phyloP scores from a whole-genome alignment of 2,113 vertebrate genomes.

The Zapus hudsonius region DNA sequence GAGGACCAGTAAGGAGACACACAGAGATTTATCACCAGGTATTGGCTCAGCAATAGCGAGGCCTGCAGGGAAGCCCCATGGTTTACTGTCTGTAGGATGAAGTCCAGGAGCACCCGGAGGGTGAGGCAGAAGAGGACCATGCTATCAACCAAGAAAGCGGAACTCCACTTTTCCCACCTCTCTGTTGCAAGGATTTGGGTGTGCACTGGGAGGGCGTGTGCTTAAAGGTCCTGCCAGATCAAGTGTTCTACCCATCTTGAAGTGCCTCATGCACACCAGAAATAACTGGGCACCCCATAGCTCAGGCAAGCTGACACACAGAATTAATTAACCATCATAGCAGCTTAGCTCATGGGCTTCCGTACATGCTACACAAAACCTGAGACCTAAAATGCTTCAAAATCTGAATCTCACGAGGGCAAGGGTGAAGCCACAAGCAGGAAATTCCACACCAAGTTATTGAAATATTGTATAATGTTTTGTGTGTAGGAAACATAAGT shows the following conservation, averaged over 20 bases:
- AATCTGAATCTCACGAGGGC: neutral
- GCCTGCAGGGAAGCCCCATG: neutral
- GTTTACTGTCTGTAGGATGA: too few relatives aligned
- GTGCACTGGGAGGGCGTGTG: neutral
- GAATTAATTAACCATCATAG: too few relatives aligned
- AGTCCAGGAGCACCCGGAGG: neutral
- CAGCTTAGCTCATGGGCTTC: neutral
- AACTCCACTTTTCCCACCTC: neutral
- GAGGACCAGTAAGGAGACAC: neutral
- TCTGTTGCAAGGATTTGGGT: neutral
- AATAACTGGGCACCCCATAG: neutral
- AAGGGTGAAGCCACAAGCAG: neutral
- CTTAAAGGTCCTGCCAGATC: too few relatives aligned
- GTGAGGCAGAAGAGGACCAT: neutral
- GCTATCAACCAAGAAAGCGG: neutral
- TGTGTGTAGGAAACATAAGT: neutral
- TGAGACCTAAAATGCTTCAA: neutral
- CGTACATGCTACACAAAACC: neutral
- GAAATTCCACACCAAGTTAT: neutral
- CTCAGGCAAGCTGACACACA: neutral
- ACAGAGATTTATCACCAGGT: neutral
- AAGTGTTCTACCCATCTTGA: too few relatives aligned
- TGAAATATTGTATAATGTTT: neutral
- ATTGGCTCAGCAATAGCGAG: too few relatives aligned
- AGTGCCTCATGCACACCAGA: neutral